Evolutionary conservation across 2,888 invertebrate genomes (phyloP), one percentile per base, ranked within the genome.

Genomic region (Drosophila mimica): DNA sequence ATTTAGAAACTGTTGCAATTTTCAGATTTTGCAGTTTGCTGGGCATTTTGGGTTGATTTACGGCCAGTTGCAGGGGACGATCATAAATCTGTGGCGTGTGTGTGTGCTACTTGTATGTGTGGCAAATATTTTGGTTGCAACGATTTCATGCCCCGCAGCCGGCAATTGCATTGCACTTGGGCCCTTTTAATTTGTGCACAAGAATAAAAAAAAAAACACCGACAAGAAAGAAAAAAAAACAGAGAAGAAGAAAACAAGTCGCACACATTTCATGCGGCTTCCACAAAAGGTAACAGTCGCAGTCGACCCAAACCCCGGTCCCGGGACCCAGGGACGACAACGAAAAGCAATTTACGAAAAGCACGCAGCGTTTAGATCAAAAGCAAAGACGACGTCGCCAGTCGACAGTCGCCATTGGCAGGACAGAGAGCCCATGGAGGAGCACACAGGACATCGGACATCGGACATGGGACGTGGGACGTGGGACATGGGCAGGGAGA

Each of bases 251-350:
- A 72, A 61, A 82, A 82, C 86, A 88, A 85, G 80, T 92, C 92
- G 67, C 91, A 92, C 92, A 91, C 91, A 91, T 91, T 91, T 92
- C 92, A 91, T 91, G 88, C 83, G 79, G 81, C 81, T 78, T 80
- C 79, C 76, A 86, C 89, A 85, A 85, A 83, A 88, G 71, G 88
- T 81, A 82, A 83, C 68, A 79, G 78, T 51, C 61, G 72, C 64
- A 66, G 58, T 13, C 62, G 49, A 51, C 68, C 60, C 46, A 52
- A 60, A 48, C 51, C 54, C 52, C 38, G 36, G 30, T 59, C 58
- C 58, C 40, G 40, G 43, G 20, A 15, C 20, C 43, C 15, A 52
- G 62, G 74, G 75, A 89, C 78, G 81, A 91, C 86, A 89, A 77
- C 84, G 79, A 83, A 91, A 90, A 91, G 81, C 89, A 89, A 91